Conservation (phyloP, 2,888 invertebrate genomes). For the Chalcis sispes region DNA sequence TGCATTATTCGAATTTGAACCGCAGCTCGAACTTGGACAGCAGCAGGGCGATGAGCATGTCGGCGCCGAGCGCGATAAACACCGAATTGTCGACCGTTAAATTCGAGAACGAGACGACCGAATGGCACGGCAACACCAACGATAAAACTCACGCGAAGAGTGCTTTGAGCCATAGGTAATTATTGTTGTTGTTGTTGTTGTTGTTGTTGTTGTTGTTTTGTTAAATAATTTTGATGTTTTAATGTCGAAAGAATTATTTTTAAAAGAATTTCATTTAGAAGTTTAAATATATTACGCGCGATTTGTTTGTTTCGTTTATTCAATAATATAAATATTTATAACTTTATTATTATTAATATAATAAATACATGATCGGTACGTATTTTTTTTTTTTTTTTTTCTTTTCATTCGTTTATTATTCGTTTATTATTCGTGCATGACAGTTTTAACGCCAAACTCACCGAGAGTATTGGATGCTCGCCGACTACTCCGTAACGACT, state of each 20-base stretch:
- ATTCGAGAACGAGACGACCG: slow-evolving; percentile 80
- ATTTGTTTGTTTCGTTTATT: no score
- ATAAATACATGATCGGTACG: neutral
- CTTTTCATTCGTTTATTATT: no score
- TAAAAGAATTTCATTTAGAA: no score
- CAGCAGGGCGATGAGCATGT: slow-evolving; percentile 86
- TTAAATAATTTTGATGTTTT: neutral
- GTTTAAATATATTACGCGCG: no score
- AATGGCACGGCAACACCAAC: slow-evolving; percentile 63
- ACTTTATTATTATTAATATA: no score
- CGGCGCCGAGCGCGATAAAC: slow-evolving; percentile 92
- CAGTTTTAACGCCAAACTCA: slow-evolving; percentile 1
- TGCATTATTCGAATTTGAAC: no score
- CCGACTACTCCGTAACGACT: slow-evolving; percentile 5
- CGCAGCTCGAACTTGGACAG: slow-evolving; percentile 83
- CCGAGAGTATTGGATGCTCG: neutral
- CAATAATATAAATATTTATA: no score
- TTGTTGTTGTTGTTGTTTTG: neutral
- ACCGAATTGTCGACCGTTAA: slow-evolving; percentile 84
- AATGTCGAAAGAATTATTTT: no score
- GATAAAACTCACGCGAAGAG: slow-evolving; percentile 72
- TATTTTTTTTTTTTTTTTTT: no score
- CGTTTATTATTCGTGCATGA: neutral
- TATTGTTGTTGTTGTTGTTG: neutral
- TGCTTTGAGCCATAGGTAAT: slow-evolving; percentile 72